These are phyloP conservation scores for Trichogramma dendrolimi DNA, from an alignment of 2,888 invertebrate species.

Conservation along the genomic window DNA sequence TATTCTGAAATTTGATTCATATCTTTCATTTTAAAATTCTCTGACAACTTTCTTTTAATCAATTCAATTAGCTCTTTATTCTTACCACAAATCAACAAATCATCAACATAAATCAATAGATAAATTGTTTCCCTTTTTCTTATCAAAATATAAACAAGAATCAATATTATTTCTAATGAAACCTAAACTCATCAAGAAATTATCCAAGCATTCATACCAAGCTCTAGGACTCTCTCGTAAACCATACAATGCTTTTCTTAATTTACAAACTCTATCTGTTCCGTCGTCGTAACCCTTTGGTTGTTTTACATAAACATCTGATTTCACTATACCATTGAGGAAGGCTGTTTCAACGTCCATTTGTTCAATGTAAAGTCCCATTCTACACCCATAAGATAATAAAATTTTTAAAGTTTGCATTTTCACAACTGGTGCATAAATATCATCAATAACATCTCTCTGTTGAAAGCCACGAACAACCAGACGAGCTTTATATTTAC, in stretches of 20 bases:
- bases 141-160: constrained; percentile 10
- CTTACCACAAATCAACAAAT: constrained; percentile 12
- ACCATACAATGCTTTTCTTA: constrained; percentile 23
- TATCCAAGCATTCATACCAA: constrained; percentile 12
- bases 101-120: constrained; percentile 12
- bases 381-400: constrained; percentile 5
- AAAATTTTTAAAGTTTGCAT: constrained; percentile 11
- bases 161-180: constrained; percentile 9
- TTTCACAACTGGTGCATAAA: constrained; percentile 7
- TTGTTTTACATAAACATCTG: constrained; percentile 25
- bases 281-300: constrained; percentile 27
- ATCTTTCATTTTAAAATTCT: constrained; percentile 20
- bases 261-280: constrained; percentile 21
- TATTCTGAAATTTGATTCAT: constrained; percentile 15
- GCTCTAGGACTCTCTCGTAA: constrained; percentile 8
- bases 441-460: constrained; percentile 3
- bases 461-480: constrained; percentile 12
- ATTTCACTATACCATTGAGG: constrained; percentile 23
- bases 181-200: constrained; percentile 2
- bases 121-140: constrained; percentile 7
- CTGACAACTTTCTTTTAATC: constrained; percentile 13
- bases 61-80: constrained; percentile 12
- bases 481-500: constrained; percentile 6
- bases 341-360: constrained; percentile 27
- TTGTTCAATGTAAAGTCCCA: constrained; percentile 3